A percentile compares a stretch with the other conserved stretches of the same genome.
Conservation (phyloP, 2,797 vertebrate genomes). For the Muscicapa striata region DNA sequence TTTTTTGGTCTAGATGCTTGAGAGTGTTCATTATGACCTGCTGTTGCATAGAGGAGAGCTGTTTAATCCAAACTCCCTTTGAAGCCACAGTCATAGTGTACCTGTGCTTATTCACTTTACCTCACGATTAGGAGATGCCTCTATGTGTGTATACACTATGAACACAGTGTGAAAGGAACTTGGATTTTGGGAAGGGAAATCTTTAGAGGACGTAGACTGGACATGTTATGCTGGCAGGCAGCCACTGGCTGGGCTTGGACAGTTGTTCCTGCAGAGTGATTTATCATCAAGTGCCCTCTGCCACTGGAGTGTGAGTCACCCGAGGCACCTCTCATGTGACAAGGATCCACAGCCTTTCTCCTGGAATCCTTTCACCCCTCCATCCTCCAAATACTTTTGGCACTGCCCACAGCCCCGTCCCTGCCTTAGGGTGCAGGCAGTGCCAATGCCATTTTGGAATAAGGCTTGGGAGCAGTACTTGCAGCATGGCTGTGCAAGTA, state of each 20-base stretch:
- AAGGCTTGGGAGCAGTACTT: not conserved
- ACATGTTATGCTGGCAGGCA: not conserved
- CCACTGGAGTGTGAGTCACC: not conserved
- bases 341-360: not conserved
- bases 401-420: rapidly evolving
- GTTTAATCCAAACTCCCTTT: not conserved
- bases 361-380: not conserved
- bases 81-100: not conserved
- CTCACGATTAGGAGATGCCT: not conserved
- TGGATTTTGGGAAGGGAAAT: not conserved
- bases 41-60: not conserved
- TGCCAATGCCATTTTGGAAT: not conserved
- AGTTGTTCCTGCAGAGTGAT: conserved; percentile 30
- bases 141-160: rapidly evolving
- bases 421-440: rapidly evolving
- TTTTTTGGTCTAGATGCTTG: not conserved
- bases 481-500: not conserved
- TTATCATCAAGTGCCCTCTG: not conserved
- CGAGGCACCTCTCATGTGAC: conserved; percentile 3
- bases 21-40: not conserved
- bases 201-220: not conserved
- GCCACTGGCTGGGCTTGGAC: not conserved
- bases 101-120: not conserved
- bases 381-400: rapidly evolving
- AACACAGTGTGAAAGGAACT: not conserved